Evolutionary conservation across 2,113 vertebrate species (phyloP).

Genomic region (Cettia cetti): DNA sequence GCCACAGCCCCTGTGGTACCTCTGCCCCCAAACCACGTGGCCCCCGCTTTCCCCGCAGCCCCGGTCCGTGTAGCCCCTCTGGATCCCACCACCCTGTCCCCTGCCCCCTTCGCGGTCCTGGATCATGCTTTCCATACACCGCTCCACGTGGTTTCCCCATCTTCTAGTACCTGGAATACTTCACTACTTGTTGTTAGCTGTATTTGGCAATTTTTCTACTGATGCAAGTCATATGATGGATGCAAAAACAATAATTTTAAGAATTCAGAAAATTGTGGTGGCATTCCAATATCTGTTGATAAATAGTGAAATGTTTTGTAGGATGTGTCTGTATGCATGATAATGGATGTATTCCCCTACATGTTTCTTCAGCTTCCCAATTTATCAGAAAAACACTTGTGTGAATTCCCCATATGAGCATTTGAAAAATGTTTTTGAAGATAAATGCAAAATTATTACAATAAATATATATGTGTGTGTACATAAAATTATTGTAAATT

Average conservation of each 20-base stretch:
- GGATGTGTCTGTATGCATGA: background rate
- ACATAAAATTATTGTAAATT: background rate
- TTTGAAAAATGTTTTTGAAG: background rate
- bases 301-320: background rate
- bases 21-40: no score
- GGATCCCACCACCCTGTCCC: no score
- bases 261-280: background rate
- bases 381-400: background rate
- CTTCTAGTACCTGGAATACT: no score
- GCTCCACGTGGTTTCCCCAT: no score
- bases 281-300: background rate
- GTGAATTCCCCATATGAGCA: background rate
- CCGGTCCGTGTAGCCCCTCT: no score
- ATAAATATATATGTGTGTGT: rapidly evolving
- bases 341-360: background rate
- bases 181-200: no score
- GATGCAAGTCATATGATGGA: no score
- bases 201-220: no score
- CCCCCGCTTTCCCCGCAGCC: no score
- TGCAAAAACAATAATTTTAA: background rate
- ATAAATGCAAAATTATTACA: background rate
- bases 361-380: background rate
- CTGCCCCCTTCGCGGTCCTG: no score
- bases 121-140: no score
- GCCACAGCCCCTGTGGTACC: no score